Evolutionary conservation across 1,140 invertebrate genomes (phyloP).

Genomic region (Agrilus planipennis): DNA sequence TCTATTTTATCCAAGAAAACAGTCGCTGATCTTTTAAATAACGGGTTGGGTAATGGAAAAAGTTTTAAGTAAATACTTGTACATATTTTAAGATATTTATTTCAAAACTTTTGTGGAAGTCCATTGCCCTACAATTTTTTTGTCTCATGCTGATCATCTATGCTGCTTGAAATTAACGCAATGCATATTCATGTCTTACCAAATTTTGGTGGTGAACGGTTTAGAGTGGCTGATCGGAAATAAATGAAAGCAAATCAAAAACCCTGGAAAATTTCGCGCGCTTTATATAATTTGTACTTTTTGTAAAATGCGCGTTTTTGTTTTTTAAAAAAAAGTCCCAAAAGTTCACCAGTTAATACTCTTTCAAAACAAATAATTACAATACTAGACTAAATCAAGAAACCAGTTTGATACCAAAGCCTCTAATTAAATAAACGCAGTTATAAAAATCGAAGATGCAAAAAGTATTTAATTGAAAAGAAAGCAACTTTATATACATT

Average conservation of each 20-base stretch:
- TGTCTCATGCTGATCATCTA: slow-evolving; percentile 25
- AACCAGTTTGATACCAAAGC: no score
- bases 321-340: slow-evolving; percentile 3
- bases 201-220: slow-evolving; percentile 2
- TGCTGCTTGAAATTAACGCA: slow-evolving; percentile 15
- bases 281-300: slow-evolving; percentile 12
- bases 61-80: no score
- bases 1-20: no score
- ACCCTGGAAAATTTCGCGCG: slow-evolving; percentile 1
- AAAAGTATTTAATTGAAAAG: no score
- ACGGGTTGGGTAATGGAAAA: no score
- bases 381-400: no score
- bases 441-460: no score
- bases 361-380: no score
- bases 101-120: slow-evolving; percentile 37
- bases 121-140: slow-evolving; percentile 34
- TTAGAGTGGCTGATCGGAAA: neutral
- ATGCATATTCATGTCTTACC: slow-evolving; percentile 7
- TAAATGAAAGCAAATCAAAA: neutral
- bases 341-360: no score
- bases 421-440: no score
- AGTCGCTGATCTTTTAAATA: no score
- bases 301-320: neutral
- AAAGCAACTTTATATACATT: no score
- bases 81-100: slow-evolving; percentile 35